Base-by-base conservation (phyloP, 1,140 invertebrate species). In the Dreissena rostriformis region DNA sequence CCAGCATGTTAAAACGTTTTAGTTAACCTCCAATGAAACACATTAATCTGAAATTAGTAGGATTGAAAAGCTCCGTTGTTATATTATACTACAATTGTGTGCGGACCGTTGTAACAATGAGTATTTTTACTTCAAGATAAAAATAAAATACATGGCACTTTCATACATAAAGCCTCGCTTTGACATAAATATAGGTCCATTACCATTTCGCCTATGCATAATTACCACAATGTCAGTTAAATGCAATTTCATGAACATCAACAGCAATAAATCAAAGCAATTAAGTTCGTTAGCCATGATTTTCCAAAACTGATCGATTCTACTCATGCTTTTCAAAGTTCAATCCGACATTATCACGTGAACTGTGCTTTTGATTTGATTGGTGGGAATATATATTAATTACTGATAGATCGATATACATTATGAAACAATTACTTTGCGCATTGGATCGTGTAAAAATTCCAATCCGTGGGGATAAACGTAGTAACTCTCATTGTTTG, bases 371-470 rank as follows among this genome's bases (percentile, higher is more conserved):
- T 68, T 22, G 67, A 68, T 68, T 73, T 17, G 6, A 29, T 49
- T 49, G 19, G 49, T 73, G 2, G 19, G 11, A 39, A 49, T 28
- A n/a, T 19, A 49, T 49, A 73, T 73, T n/a, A 49, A 49, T 73
- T n/a, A 29, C 49, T 24, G 6, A 2, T 61, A n/a, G 22, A 61
- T 61, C 57, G 22, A 61, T 61, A 61, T 12, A 24, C 22, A 6
- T 61, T 61, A 61, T 24, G 22, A 61, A 61, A 61, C 57, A 61
- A 61, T 61, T 61, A 61, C 57, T 61, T 61, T 61, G 22, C 57
- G 57, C 57, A 61, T 24, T 61, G 17, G 22, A 19, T 61, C 57
- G 57, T n/a, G 57, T 24, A 61, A 61, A n/a, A n/a, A 61, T 61
- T 61, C 57, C 6, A 61, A 61, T n/a, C 57, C 57, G 57, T 61